phyloP scores from a whole-genome alignment of 1,140 invertebrate genomes.

The Hycleus phaleratus region DNA sequence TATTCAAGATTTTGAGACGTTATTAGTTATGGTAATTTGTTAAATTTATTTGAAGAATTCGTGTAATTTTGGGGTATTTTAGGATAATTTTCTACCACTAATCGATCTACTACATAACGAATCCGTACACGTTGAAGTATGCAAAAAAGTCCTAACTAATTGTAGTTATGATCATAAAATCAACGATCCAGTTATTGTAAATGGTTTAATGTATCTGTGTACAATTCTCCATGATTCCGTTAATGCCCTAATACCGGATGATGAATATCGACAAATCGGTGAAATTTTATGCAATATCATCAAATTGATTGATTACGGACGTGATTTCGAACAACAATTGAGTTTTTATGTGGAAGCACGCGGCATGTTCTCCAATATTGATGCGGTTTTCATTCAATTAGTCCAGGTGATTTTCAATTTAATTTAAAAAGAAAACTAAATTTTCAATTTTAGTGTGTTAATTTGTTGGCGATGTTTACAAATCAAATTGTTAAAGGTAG shows the following conservation, averaged over 20 bases:
- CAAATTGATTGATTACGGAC: slow-evolving; percentile 68
- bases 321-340: slow-evolving; percentile 84
- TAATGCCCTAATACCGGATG: slow-evolving; percentile 86
- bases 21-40: slow-evolving; percentile 65
- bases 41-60: too few species aligned
- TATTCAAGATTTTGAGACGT: slow-evolving; percentile 62
- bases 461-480: slow-evolving; percentile 67
- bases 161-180: slow-evolving; percentile 43
- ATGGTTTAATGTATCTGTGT: slow-evolving; percentile 78
- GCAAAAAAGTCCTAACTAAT: slow-evolving; percentile 72
- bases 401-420: slow-evolving; percentile 57
- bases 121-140: slow-evolving; percentile 70
- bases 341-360: slow-evolving; percentile 90
- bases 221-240: slow-evolving; percentile 87
- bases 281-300: slow-evolving; percentile 76
- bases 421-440: neutral
- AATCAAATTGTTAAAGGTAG: slow-evolving; percentile 64
- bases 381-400: slow-evolving; percentile 73
- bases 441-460: slow-evolving; percentile 58
- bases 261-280: slow-evolving; percentile 82
- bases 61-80: slow-evolving; percentile 28
- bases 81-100: slow-evolving; percentile 85
- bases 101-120: slow-evolving; percentile 86
- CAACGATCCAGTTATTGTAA: slow-evolving; percentile 78
- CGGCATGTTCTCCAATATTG: slow-evolving; percentile 81